phyloP scores from a whole-genome alignment of 2,113 vertebrate genomes.

The Tretioscincus oriximinensis region DNA sequence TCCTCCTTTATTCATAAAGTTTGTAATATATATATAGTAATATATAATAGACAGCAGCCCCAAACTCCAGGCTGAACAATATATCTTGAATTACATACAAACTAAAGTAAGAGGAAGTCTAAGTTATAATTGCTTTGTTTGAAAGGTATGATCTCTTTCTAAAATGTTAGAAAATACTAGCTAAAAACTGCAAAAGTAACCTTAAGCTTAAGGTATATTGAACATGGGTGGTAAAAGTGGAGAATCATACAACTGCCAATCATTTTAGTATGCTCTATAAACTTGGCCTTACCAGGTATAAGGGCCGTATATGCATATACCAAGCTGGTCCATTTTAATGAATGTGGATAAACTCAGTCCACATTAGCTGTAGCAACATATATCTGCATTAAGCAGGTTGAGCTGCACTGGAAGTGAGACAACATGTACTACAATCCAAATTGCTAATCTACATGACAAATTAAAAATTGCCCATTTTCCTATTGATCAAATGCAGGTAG shows the following conservation, averaged over 20 bases:
- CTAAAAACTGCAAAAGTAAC: not conserved
- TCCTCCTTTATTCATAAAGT: not conserved
- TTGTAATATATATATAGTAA: too few species aligned
- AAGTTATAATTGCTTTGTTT: not conserved
- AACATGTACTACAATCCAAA: too few species aligned
- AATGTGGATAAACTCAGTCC: too few species aligned
- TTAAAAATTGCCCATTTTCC: too few species aligned
- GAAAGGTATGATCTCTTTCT: not conserved
- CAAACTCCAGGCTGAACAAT: not conserved
- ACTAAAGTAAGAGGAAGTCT: not conserved
- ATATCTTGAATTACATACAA: slow-evolving; percentile 2
- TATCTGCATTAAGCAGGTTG: too few species aligned
- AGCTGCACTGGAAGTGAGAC: too few species aligned
- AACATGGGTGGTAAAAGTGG: not conserved
- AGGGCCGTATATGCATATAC: too few species aligned
- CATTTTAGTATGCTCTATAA: not conserved
- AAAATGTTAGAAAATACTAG: not conserved
- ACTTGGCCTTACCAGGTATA: not conserved
- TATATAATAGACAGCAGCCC: not conserved
- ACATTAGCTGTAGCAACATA: too few species aligned
- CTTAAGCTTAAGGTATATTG: not conserved
- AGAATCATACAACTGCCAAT: not conserved
- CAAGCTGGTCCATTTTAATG: too few species aligned
- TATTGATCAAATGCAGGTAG: too few species aligned
- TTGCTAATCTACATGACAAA: too few species aligned